phyloP scores from a whole-genome alignment of 2,888 invertebrate species.

The Argyra leucocephala region DNA sequence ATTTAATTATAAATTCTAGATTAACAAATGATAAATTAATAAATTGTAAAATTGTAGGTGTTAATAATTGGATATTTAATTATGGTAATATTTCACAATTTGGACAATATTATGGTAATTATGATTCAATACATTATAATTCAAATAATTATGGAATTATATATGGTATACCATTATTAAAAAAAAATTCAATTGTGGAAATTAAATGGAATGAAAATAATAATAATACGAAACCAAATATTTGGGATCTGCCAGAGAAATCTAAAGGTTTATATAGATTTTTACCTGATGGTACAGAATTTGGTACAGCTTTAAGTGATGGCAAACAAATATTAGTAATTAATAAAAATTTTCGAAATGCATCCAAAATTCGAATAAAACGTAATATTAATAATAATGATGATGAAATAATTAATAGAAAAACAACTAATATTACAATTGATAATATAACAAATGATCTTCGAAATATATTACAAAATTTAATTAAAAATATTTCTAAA shows the following conservation, averaged over 20 bases:
- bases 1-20: conserved; percentile 37
- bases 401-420: background rate
- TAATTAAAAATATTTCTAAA: background rate
- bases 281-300: conserved; percentile 23
- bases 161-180: conserved; percentile 30
- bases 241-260: conserved; percentile 24
- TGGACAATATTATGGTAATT: background rate
- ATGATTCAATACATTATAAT: conserved; percentile 18
- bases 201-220: conserved; percentile 31
- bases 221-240: conserved; percentile 19
- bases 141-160: conserved; percentile 34
- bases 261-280: conserved; percentile 25
- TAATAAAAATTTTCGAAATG: conserved; percentile 12
- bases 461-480: background rate
- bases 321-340: conserved; percentile 33
- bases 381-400: background rate
- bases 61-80: conserved; percentile 32
- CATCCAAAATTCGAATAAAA: background rate
- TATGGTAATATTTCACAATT: conserved; percentile 16
- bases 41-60: conserved; percentile 28
- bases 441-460: background rate
- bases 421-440: background rate
- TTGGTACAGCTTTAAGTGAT: conserved; percentile 38
- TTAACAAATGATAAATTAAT: conserved; percentile 16
- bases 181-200: conserved; percentile 29